Evolutionary conservation across 2,113 vertebrate genomes (phyloP), one percentile per base, ranked within the genome.

Genomic region (Microtus richardsoni): DNA sequence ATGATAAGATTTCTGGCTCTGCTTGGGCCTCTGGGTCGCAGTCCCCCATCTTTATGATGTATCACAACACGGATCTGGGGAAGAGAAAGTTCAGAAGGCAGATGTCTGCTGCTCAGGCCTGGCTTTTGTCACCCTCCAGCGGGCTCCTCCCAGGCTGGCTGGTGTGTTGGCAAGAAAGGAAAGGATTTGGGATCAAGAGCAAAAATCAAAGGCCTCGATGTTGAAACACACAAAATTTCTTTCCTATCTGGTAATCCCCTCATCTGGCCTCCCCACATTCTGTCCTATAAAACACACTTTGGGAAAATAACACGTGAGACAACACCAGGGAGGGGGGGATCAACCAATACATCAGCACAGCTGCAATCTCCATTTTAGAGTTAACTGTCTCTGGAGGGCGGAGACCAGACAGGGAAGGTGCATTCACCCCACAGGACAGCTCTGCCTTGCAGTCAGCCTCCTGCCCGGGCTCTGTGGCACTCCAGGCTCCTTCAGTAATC

Each of bases 31-130:
- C 47, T 0, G 10, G 36, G 5, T 49, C 17, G 4, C 3, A 11
- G 49, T 16, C 10, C 58, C 2, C 28, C 2, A 44, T 7, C 74
- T 2, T 4, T 0, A 1, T 7, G 92, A 33, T 1, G 0, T 8
- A 24, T 7, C 33, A 4, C 39, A 17, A 1, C 0, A 13, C 0
- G n/a, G 86, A 33, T 1, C 0, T 13, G 2, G 0, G 19, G 8
- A 13, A 28, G 66, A 11, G 26, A 24, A 58, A 28, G 47, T 70
- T 33, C 41, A 16, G 39, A 62, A 78, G 47, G 7, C 39, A 24
- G 83, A 12, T 12, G 52, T 24, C 33, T n/a, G 33, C 64, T 0
- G 0, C 47, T 0, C 70, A 58, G 77, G 39, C 82, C 93, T 87
- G 85, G 79, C 28, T 60, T 30, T 24, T 3, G 28, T 44, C 77